These are phyloP conservation scores for Mus spretus DNA, from an alignment of 2,797 vertebrate genomes.

Conservation along the genomic window DNA sequence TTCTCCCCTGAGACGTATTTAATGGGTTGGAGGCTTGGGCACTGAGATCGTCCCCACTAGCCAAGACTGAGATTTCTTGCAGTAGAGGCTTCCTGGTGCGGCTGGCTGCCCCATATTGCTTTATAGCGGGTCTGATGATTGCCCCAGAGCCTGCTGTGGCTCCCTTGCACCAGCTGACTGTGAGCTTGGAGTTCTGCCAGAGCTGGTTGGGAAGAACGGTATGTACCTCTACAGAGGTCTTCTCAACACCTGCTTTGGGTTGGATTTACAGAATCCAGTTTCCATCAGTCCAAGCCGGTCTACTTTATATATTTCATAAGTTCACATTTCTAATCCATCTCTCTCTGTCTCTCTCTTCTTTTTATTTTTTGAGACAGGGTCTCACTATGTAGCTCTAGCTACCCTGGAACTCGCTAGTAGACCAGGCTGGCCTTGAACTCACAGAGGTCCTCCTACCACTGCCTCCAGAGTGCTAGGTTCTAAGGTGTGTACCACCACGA, in stretches of 20 bases:
- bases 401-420: neutral
- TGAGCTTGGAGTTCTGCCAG: constrained; percentile 73
- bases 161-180: constrained; percentile 40
- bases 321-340: neutral
- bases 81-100: neutral
- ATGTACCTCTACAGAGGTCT: constrained; percentile 64
- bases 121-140: constrained; percentile 44
- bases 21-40: neutral
- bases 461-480: neutral
- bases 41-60: constrained; percentile 29
- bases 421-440: neutral
- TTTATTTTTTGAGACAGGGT: neutral
- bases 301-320: constrained; percentile 49
- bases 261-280: constrained; percentile 62
- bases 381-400: neutral
- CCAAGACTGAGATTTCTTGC: constrained; percentile 3
- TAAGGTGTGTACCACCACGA: neutral
- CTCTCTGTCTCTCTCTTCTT: neutral
- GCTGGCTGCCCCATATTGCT: constrained; percentile 30
- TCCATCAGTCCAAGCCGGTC: constrained; percentile 51
- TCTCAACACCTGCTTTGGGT: constrained; percentile 71
- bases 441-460: neutral
- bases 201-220: constrained; percentile 42
- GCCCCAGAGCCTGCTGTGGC: constrained; percentile 61
- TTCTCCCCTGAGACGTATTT: constrained; percentile 36